phyloP scores from a whole-genome alignment of 2,888 invertebrate species.

The Cremastinae sp. region DNA sequence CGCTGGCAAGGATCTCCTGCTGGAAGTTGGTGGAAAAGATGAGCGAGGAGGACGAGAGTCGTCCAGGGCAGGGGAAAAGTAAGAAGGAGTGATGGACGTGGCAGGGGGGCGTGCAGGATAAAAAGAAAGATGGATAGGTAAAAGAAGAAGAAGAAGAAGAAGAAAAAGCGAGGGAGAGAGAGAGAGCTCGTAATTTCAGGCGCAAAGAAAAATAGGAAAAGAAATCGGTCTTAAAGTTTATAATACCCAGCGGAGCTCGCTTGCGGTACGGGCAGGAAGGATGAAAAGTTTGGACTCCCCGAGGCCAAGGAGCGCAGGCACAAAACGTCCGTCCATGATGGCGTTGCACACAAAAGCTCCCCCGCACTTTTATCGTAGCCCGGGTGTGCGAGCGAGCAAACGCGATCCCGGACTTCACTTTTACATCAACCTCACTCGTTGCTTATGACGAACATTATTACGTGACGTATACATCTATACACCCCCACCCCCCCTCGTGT shows the following conservation, averaged over 20 bases:
- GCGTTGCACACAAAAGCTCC: slow-evolving; percentile 32
- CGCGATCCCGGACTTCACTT: slow-evolving; percentile 45
- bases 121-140: background rate
- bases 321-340: slow-evolving; percentile 44
- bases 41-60: slow-evolving; percentile 17
- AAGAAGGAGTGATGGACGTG: slow-evolving; percentile 43
- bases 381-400: slow-evolving; percentile 37
- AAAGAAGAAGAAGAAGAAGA: too few species aligned
- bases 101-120: slow-evolving; percentile 14
- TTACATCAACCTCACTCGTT: slow-evolving; percentile 41
- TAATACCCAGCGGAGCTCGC: slow-evolving; percentile 57
- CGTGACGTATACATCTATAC: slow-evolving; percentile 20
- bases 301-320: slow-evolving; percentile 43
- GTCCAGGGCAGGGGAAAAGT: slow-evolving; percentile 3
- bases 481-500: background rate
- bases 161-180: slow-evolving; percentile 24
- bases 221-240: slow-evolving; percentile 61
- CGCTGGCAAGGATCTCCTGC: slow-evolving; percentile 50
- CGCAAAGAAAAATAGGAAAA: slow-evolving; percentile 62
- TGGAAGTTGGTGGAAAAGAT: slow-evolving; percentile 46
- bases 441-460: slow-evolving; percentile 55
- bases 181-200: slow-evolving; percentile 58
- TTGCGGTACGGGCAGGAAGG: slow-evolving; percentile 38
- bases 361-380: slow-evolving; percentile 53
- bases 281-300: slow-evolving; percentile 58